These are phyloP conservation scores for Toxonevra muliebris DNA, from an alignment of 2,888 invertebrate species.

Conservation along the genomic window DNA sequence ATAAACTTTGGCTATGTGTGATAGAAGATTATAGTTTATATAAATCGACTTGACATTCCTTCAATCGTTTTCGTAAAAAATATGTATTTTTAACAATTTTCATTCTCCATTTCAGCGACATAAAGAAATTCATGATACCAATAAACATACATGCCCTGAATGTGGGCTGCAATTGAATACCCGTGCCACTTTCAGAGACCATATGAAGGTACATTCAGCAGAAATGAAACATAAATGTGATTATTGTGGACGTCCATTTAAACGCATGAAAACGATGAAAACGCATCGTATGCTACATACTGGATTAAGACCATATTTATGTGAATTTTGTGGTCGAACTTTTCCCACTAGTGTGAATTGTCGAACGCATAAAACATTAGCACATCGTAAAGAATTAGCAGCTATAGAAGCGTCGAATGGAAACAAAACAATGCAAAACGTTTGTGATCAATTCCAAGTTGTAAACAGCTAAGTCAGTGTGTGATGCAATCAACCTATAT, in stretches of 20 bases:
- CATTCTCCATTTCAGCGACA: conserved; percentile 41
- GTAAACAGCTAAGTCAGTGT: too few species aligned
- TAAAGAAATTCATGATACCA: conserved; percentile 53
- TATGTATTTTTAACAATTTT: too few species aligned
- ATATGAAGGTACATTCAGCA: conserved; percentile 56
- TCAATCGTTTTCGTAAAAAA: too few species aligned
- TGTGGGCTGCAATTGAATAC: conserved; percentile 57
- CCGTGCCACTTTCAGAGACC: conserved; percentile 49
- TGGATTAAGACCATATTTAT: neutral
- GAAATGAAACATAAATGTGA: conserved; percentile 57
- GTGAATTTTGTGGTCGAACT: neutral
- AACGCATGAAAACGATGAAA: too few species aligned
- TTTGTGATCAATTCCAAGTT: too few species aligned
- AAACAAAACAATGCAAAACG: conserved; percentile 26
- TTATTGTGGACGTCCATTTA: conserved; percentile 57
- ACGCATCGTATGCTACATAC: conserved; percentile 51
- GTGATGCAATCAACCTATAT: too few species aligned
- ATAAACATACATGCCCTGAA: conserved; percentile 53
- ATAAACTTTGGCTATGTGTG: too few species aligned
- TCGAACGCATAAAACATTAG: neutral
- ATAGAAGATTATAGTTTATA: too few species aligned
- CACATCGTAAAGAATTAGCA: too few species aligned
- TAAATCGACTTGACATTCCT: too few species aligned
- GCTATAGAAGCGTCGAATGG: neutral
- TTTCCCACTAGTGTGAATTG: neutral